Evolutionary conservation across 2,888 invertebrate species (phyloP).

Genomic region (Acleris emargana): DNA sequence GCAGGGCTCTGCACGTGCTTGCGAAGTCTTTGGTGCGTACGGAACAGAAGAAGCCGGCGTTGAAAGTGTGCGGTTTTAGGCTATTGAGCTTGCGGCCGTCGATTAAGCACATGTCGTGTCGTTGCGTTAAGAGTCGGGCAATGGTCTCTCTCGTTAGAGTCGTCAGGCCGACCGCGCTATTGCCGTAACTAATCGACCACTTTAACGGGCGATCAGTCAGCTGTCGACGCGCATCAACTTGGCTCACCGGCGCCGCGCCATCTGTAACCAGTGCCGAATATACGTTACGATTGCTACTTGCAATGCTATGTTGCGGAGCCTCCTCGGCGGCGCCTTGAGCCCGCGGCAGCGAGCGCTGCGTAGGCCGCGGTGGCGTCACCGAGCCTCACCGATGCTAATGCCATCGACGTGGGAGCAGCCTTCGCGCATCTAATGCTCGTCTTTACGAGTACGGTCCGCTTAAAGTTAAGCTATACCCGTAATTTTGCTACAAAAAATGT

Average conservation of each 20-base stretch:
- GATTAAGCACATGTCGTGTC: no score
- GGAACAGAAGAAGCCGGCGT: no score
- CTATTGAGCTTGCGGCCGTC: no score
- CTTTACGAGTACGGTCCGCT: background rate
- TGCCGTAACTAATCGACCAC: constrained; percentile 8
- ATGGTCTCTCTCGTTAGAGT: no score
- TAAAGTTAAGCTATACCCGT: background rate
- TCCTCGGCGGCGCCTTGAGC: background rate
- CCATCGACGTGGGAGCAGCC: constrained; percentile 20
- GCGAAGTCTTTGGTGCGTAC: no score
- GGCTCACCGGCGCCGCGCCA: no score
- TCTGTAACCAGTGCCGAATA: no score
- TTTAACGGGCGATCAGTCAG: background rate
- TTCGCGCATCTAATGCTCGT: background rate
- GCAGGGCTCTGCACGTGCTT: background rate
- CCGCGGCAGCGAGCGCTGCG: background rate
- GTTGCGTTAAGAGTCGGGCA: no score
- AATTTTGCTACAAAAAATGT: background rate
- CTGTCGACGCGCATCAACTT: background rate
- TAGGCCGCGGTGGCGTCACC: constrained; percentile 27
- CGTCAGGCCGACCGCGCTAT: no score
- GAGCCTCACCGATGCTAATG: constrained; percentile 1
- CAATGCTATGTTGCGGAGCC: background rate
- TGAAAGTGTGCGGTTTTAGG: no score
- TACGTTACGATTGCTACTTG: no score